These are phyloP conservation scores for Passerculus sandwichensis DNA, from an alignment of 2,797 vertebrate genomes.

Conservation along the genomic window DNA sequence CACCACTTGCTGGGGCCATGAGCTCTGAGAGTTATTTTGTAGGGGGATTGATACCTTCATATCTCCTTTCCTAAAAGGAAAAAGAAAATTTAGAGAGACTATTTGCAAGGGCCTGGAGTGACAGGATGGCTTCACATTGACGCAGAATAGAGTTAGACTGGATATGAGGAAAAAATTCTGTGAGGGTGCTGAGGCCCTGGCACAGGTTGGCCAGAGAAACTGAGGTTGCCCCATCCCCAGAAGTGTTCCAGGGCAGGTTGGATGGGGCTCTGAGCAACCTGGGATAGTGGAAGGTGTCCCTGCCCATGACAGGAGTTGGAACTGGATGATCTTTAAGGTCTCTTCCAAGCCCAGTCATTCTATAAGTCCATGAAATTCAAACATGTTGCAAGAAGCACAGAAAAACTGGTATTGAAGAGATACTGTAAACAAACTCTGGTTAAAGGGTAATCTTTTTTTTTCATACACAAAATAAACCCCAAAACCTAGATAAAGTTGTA, in stretches of 20 bases:
- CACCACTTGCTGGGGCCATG: background rate
- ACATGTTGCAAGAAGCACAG: background rate
- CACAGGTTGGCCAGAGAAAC: background rate
- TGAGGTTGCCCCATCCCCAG: background rate
- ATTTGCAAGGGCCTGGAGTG: background rate
- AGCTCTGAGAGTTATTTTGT: background rate
- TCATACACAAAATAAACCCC: background rate
- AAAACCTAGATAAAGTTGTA: background rate
- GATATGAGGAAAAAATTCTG: background rate
- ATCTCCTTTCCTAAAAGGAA: background rate
- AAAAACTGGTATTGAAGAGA: background rate
- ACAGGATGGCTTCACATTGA: background rate
- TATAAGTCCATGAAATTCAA: background rate
- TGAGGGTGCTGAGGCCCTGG: background rate
- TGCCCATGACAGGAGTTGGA: background rate
- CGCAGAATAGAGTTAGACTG: accelerated
- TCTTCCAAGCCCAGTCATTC: background rate
- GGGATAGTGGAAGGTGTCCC: background rate
- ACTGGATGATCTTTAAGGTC: background rate
- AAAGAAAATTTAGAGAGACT: background rate
- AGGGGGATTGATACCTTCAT: background rate
- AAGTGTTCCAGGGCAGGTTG: accelerated
- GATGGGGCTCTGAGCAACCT: accelerated
- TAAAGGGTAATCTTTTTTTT: background rate
- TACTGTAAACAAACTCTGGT: background rate